Evolutionary conservation across 2,888 invertebrate species (phyloP).

Genomic region (Agapostemon virescens): DNA sequence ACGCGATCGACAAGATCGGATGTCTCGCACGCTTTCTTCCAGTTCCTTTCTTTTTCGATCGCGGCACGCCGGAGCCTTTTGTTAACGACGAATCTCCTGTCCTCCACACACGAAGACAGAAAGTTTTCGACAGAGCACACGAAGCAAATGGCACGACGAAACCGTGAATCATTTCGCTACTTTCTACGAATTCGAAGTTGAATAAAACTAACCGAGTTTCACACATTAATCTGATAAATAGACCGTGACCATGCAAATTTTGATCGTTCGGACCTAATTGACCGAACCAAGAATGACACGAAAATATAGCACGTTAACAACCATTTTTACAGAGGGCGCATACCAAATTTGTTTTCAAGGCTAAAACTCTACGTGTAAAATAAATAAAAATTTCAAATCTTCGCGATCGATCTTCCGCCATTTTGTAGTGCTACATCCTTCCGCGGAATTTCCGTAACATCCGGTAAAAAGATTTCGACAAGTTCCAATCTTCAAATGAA

Average conservation of each 20-base stretch:
- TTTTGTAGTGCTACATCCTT: neutral
- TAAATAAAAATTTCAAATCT: too few species aligned
- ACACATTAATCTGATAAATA: neutral
- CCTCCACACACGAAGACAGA: neutral
- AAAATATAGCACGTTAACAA: neutral
- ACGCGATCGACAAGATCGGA: constrained; percentile 37
- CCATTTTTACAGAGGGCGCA: neutral
- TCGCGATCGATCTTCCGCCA: neutral
- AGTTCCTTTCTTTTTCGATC: neutral
- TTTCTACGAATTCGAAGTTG: constrained; percentile 6
- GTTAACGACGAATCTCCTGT: neutral
- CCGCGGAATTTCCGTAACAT: too few species aligned
- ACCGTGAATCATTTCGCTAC: neutral
- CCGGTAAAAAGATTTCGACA: too few species aligned
- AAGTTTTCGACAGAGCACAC: neutral
- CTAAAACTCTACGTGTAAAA: neutral
- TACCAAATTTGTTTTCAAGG: neutral
- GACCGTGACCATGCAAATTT: neutral
- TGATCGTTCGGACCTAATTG: neutral
- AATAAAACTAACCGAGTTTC: neutral
- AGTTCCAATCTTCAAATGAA: too few species aligned
- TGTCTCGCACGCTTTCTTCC: constrained; percentile 36
- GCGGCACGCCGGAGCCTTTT: neutral
- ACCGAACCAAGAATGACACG: neutral
- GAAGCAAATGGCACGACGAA: neutral